Evolutionary conservation across 2,797 vertebrate genomes (phyloP).

Genomic region (Paguma larvata): DNA sequence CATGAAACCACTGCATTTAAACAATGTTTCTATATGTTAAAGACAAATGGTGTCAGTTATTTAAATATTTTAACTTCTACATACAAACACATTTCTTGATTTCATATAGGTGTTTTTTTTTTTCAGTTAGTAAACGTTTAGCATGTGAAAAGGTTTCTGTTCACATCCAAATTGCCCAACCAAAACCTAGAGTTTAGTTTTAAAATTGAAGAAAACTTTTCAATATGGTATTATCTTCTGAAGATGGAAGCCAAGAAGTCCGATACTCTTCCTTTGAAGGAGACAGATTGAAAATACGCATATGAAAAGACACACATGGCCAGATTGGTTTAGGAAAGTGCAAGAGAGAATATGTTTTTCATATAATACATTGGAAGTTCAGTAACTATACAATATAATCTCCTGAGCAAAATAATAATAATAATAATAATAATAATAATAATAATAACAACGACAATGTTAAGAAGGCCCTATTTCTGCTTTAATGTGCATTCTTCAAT

Average conservation of each 20-base stretch:
- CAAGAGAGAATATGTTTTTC: background rate
- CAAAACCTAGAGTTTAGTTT: background rate
- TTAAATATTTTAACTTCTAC: constrained; percentile 23
- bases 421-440: background rate
- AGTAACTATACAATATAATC: background rate
- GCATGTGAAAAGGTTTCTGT: background rate
- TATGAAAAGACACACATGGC: background rate
- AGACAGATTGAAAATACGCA: background rate
- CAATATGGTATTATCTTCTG: background rate
- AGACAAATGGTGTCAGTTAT: background rate
- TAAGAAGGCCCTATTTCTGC: background rate
- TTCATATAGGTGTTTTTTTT: background rate
- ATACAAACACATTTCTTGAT: background rate
- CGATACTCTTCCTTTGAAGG: background rate
- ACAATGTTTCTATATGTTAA: constrained; percentile 11
- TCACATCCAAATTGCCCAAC: background rate
- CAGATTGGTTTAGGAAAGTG: background rate
- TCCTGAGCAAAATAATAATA: background rate
- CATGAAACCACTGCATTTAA: background rate
- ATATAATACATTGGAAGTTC: background rate
- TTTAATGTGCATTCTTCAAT: background rate
- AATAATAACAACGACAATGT: background rate
- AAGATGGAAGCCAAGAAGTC: background rate
- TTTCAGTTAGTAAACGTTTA: background rate
- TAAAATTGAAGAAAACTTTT: background rate